phyloP scores from a whole-genome alignment of 1,140 invertebrate species.

The Drosophila athabasca region DNA sequence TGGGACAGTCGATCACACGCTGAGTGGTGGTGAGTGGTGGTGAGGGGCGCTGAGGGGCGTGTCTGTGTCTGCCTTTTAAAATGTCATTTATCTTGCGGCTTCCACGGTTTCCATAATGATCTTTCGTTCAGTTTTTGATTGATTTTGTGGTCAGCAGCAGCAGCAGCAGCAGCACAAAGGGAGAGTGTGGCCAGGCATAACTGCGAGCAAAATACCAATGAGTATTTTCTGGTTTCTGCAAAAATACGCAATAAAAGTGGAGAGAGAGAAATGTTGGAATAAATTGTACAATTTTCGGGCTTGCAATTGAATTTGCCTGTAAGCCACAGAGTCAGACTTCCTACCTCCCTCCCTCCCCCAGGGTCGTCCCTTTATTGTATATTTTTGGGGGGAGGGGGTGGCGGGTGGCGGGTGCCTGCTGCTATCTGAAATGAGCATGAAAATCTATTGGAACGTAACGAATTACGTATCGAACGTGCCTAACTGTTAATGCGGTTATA shows the following conservation, averaged over 20 bases:
- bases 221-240: slow-evolving; percentile 52
- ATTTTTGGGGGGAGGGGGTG: too few species aligned
- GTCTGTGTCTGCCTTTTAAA: slow-evolving; percentile 53
- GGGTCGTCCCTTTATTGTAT: slow-evolving; percentile 38
- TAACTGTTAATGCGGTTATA: slow-evolving; percentile 82
- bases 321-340: background rate
- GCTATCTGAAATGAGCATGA: slow-evolving; percentile 74
- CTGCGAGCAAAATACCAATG: slow-evolving; percentile 18
- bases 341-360: background rate
- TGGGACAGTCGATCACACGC: slow-evolving; percentile 33
- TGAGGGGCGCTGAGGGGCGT: too few species aligned
- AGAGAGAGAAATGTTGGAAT: background rate
- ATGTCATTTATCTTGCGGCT: slow-evolving; percentile 67
- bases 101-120: slow-evolving; percentile 58
- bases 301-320: slow-evolving; percentile 69
- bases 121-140: slow-evolving; percentile 56
- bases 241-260: background rate
- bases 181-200: too few species aligned
- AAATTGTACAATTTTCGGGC: slow-evolving; percentile 28
- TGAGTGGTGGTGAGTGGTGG: too few species aligned
- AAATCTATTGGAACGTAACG: slow-evolving; percentile 78
- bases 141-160: slow-evolving; percentile 64
- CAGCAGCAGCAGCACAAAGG: background rate
- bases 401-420: slow-evolving; percentile 12
- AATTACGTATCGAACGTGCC: slow-evolving; percentile 76